These are phyloP conservation scores for Lycaon pictus DNA, from an alignment of 2,113 vertebrate species.

Conservation along the genomic window DNA sequence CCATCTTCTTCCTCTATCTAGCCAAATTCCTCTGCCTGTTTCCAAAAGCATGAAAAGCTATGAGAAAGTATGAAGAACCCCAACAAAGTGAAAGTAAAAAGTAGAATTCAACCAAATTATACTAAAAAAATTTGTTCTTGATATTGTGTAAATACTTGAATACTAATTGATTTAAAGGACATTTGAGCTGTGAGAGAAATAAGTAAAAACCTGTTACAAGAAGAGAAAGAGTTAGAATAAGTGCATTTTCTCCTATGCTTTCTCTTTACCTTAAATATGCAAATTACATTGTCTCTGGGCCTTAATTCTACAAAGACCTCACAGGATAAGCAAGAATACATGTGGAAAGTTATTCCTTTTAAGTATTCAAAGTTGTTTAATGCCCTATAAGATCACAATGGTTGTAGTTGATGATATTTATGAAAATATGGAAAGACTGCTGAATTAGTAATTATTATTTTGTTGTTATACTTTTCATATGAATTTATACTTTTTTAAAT, in stretches of 20 bases:
- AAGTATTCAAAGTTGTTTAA: background rate
- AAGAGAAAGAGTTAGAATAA: background rate
- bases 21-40: background rate
- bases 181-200: background rate
- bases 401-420: background rate
- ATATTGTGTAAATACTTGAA: background rate
- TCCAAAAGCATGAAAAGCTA: background rate
- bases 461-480: background rate
- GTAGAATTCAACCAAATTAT: background rate
- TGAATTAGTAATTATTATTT: background rate
- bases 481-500: background rate
- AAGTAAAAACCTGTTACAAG: background rate
- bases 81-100: background rate
- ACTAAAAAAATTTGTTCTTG: background rate
- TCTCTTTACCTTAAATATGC: background rate
- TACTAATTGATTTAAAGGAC: background rate
- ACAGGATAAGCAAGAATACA: background rate
- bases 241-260: background rate
- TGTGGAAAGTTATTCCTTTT: background rate
- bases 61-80: background rate
- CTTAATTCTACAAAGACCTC: background rate
- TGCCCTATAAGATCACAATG: background rate
- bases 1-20: background rate
- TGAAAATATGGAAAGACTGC: background rate
- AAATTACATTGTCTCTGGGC: background rate